Base-by-base conservation (phyloP, 2,113 vertebrate species). In the Pomatorhinus ruficollis region DNA sequence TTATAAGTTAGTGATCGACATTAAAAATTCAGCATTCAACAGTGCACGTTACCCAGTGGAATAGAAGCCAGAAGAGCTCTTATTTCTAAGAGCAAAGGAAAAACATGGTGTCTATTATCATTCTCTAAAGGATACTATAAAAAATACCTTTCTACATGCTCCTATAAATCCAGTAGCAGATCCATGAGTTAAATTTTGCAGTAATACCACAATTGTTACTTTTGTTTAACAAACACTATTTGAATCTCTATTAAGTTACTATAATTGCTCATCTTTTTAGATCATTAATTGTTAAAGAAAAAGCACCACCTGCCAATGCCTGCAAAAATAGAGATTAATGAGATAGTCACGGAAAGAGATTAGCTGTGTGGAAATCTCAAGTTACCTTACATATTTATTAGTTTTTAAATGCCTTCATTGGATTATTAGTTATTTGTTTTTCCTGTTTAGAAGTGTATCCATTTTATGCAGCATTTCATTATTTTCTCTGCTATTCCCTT, bases 21-120 rank as follows among this genome's bases (percentile, higher is more conserved):
- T 84, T 35, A 95, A 95, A 92, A 95, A 94, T 82, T 93, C 81
- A 91, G 59, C 40, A 76, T 28, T 84, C 66, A 76, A 76, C 57
- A 57, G 35, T 44, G 33, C 42, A 61, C 0, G 2, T 63, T 71
- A 82, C 74, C 74, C 94, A 61, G 61, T 76, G 61, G 83, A 93
- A 91, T 91, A 45, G 20, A 63, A 92, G 33, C 78, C 61, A 84
- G 31, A 94, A 53, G 17, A 60, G 33, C 44, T 45, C 40, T 56
- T 89, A 68, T 79, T 91, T 94, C 44, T 75, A 89, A 87, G 9
- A 92, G 57, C 57, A 65, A 78, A 83, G 57, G 14, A 44, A 94
- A 92, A 91, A 53, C 19, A 49, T 19, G 11, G 19, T 60, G 9
- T 75, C 44, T 89, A 50, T 45, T 86, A 81, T 15, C 0, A 69